Conservation (phyloP, 2,113 vertebrate genomes). For the Thamnaconus septentrionalis region DNA sequence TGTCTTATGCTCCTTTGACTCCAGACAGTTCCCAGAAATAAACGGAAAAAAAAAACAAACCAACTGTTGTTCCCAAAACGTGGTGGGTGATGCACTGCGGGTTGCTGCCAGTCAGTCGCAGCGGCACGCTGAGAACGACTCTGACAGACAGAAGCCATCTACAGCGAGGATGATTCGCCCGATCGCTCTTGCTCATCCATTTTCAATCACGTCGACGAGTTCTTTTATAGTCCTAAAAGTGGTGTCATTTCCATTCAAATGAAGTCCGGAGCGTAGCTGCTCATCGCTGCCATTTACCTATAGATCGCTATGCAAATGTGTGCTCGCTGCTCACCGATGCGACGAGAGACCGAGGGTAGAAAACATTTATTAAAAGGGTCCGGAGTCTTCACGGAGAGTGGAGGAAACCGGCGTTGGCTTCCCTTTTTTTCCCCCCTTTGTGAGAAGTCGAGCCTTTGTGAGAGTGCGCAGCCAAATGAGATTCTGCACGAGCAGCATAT, state of each 20-base stretch:
- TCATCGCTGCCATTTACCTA: conserved; percentile 53
- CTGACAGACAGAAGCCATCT: conserved; percentile 20
- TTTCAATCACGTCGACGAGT: conserved; percentile 42
- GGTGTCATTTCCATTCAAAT: conserved; percentile 67
- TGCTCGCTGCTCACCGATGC: conserved; percentile 42
- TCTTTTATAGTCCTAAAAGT: conserved; percentile 46
- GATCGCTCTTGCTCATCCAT: conserved; percentile 39
- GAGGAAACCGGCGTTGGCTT: conserved; percentile 30
- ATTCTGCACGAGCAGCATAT: conserved; percentile 45
- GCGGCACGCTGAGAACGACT: neutral
- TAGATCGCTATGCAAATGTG: conserved; percentile 63
- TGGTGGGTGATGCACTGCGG: conserved; percentile 62
- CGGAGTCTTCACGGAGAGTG: conserved; percentile 32
- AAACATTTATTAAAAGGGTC: conserved; percentile 34
- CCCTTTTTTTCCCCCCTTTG: too few relatives aligned
- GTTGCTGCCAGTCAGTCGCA: conserved; percentile 27
- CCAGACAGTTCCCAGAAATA: conserved; percentile 96
- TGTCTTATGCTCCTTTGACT: conserved; percentile 86
- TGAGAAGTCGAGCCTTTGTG: conserved; percentile 37
- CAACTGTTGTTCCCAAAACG: conserved; percentile 88
- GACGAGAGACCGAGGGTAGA: conserved; percentile 35
- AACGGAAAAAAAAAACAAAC: conserved; percentile 91
- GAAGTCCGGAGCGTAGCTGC: conserved; percentile 39
- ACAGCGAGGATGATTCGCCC: conserved; percentile 12
- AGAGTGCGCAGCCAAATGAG: conserved; percentile 49